A percentile compares a stretch with the other conserved stretches of the same genome.
These are phyloP conservation scores for Ryuthela nishihirai DNA, from an alignment of 2,888 invertebrate species.

Conservation along the genomic window DNA sequence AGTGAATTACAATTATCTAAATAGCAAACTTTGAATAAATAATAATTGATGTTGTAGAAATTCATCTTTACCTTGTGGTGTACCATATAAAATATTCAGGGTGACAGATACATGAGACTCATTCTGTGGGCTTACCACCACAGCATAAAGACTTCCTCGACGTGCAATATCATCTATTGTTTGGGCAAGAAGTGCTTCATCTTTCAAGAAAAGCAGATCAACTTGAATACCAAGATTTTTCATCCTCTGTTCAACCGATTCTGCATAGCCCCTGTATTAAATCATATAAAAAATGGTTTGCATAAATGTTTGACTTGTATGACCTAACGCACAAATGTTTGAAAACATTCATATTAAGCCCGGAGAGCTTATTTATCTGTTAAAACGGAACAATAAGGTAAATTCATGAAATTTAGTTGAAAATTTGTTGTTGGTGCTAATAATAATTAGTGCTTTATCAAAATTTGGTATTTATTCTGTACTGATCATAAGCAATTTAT, in stretches of 20 bases:
- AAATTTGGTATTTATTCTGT: neutral
- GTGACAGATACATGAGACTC: constrained; percentile 82
- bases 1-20: too few relatives aligned
- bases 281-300: constrained; percentile 37
- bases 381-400: too few relatives aligned
- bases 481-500: neutral
- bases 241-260: constrained; percentile 75
- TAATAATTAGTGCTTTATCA: too few relatives aligned
- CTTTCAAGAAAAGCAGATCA: constrained; percentile 85
- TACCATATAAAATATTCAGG: constrained; percentile 82
- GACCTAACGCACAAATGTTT: constrained; percentile 3
- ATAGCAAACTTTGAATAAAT: too few relatives aligned
- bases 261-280: constrained; percentile 79
- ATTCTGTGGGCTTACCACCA: constrained; percentile 79
- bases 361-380: too few relatives aligned
- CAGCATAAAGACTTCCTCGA: constrained; percentile 83
- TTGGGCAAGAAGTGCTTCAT: constrained; percentile 73
- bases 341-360: neutral
- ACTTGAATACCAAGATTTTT: constrained; percentile 65
- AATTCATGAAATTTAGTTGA: too few relatives aligned
- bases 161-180: constrained; percentile 82
- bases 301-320: constrained; percentile 6
- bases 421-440: too few relatives aligned
- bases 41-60: too few relatives aligned
- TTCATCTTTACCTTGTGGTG: constrained; percentile 73